Conservation (phyloP, 2,797 vertebrate genomes). For the Poliocrania exsul region DNA sequence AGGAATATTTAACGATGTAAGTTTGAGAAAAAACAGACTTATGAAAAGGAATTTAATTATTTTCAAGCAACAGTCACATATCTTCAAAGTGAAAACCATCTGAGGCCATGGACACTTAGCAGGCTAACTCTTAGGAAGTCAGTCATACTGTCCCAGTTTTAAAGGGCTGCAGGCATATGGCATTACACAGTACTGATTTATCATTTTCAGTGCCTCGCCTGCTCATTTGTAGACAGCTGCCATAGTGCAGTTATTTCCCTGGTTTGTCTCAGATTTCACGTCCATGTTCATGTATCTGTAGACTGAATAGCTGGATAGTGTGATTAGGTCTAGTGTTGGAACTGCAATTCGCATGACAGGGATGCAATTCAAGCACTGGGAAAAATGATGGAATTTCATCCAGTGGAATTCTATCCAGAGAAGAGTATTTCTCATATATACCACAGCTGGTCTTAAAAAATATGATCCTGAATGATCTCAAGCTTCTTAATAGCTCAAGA, state of each 20-base stretch:
- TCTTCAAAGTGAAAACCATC: constrained; percentile 42
- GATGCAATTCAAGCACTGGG: background rate
- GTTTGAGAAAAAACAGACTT: constrained; percentile 13
- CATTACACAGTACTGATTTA: constrained; percentile 25
- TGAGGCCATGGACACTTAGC: background rate
- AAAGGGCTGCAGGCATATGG: constrained; percentile 14
- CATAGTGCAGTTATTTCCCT: background rate
- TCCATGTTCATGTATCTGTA: background rate
- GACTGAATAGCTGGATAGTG: background rate
- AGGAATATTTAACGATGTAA: background rate
- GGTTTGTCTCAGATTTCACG: constrained; percentile 23
- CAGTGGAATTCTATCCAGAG: background rate
- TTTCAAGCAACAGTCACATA: background rate
- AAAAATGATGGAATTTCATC: too few relatives aligned
- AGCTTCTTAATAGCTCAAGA: background rate
- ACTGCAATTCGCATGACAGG: background rate
- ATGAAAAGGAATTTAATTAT: constrained; percentile 35
- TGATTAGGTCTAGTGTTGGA: background rate
- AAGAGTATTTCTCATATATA: background rate
- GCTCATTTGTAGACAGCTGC: constrained; percentile 18
- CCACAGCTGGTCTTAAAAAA: constrained; percentile 11
- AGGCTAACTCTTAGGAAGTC: constrained; percentile 8
- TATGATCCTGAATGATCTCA: background rate
- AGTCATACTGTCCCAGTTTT: background rate
- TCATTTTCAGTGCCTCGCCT: background rate